These are phyloP conservation scores for Dendronephthya gigantea DNA, from an alignment of 64 coral and sea anemone genomes.

Conservation along the genomic window DNA sequence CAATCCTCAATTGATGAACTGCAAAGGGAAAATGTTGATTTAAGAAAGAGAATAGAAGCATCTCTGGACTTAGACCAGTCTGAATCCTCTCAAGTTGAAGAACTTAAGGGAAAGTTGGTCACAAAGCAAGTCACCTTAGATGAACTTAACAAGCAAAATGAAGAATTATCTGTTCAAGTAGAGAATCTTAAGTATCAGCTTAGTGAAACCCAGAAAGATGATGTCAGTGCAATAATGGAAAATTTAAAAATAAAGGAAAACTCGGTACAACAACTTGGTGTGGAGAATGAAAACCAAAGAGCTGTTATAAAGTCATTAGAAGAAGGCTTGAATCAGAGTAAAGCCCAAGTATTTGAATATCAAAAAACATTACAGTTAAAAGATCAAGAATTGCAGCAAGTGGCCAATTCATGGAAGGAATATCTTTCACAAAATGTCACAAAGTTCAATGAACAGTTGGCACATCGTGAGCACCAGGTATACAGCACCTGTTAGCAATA, in stretches of 20 bases:
- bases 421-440: not conserved
- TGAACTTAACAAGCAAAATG: constrained; percentile 90
- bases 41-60: constrained; percentile 32
- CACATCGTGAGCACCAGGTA: not conserved
- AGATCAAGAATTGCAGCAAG: not conserved
- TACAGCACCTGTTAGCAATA: not conserved
- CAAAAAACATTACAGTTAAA: not conserved
- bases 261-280: constrained; percentile 48
- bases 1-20: not conserved
- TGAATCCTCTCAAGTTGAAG: constrained; percentile 64
- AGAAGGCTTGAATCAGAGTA: not conserved
- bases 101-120: constrained; percentile 69
- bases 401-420: not conserved
- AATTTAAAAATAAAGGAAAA: constrained; percentile 39
- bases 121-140: constrained; percentile 62
- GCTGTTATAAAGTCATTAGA: constrained; percentile 32
- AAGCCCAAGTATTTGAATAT: not conserved
- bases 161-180: constrained; percentile 49
- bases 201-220: constrained; percentile 1
- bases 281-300: constrained; percentile 55
- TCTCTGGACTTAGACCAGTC: constrained; percentile 47
- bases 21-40: not conserved
- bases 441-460: not conserved
- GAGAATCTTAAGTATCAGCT: not conserved
- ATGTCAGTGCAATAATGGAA: constrained; percentile 27